Percentiles rank a stretch among this genome's conserved stretches.
phyloP scores from a whole-genome alignment of 2,797 vertebrate species.

The Cryptoblepharus egeriae region DNA sequence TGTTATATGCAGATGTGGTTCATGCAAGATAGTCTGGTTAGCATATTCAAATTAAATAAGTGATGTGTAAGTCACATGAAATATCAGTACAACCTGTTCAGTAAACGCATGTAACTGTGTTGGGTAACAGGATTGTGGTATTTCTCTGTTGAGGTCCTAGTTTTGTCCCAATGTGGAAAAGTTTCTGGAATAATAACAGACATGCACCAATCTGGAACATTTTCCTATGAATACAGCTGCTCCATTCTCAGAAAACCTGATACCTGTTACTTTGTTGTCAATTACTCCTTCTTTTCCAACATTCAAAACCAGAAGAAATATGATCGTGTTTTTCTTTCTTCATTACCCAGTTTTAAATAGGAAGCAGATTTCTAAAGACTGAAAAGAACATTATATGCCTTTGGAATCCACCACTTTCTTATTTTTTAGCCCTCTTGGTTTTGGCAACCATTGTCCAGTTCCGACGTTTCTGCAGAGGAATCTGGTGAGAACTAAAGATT shows the following conservation, averaged over 20 bases:
- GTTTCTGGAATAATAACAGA: not conserved
- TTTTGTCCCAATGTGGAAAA: not conserved
- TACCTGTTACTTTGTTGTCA: not conserved
- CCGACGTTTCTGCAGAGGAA: not conserved
- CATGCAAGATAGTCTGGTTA: fast-evolving
- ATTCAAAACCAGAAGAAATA: slow-evolving; percentile 6
- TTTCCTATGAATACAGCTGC: not conserved
- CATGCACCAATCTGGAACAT: not conserved
- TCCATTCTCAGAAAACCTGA: slow-evolving; percentile 10
- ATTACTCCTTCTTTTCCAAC: not conserved
- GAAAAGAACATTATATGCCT: not conserved
- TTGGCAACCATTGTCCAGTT: slow-evolving; percentile 7
- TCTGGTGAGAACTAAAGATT: not conserved
- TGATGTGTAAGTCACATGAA: not conserved
- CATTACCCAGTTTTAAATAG: slow-evolving; percentile 4
- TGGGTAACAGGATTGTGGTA: not conserved
- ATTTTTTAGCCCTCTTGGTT: slow-evolving; percentile 1
- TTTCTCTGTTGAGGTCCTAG: not conserved
- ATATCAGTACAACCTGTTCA: not conserved
- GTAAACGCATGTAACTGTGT: not conserved
- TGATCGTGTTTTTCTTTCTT: not conserved
- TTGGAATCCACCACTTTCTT: slow-evolving; percentile 13
- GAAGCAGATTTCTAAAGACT: slow-evolving; percentile 10
- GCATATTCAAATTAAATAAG: not conserved
- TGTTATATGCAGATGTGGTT: not conserved